phyloP scores from a whole-genome alignment of 2,113 vertebrate genomes.

The Mobula birostris region DNA sequence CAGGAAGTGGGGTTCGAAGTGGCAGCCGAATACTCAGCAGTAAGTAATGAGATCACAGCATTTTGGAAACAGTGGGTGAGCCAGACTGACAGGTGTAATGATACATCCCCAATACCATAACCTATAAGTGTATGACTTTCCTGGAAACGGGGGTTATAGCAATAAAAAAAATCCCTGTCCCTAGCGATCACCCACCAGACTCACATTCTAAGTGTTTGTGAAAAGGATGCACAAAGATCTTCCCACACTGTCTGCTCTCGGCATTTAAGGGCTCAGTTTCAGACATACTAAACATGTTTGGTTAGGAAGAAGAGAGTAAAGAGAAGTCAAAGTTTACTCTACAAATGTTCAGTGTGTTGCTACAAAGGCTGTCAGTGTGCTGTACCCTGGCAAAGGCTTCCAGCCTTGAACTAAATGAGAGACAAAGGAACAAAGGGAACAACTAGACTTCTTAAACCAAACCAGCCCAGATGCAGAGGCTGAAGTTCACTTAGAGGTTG shows the following conservation, averaged over 20 bases:
- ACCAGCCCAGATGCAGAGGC: neutral
- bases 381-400: neutral
- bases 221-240: neutral
- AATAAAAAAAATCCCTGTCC: neutral
- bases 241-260: conserved; percentile 20
- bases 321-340: neutral
- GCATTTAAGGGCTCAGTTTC: neutral
- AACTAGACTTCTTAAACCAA: neutral
- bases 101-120: neutral
- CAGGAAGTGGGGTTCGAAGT: neutral
- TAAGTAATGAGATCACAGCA: neutral
- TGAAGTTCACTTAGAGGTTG: neutral
- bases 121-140: neutral
- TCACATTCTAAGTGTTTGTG: neutral
- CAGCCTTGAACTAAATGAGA: neutral
- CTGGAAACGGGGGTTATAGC: neutral
- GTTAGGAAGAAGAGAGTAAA: neutral
- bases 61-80: neutral
- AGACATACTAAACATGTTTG: neutral
- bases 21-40: neutral
- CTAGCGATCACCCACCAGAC: neutral
- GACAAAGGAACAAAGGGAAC: neutral
- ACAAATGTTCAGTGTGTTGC: neutral
- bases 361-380: neutral
- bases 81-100: neutral